Percentiles rank a stretch among this genome's conserved stretches.
phyloP scores from a whole-genome alignment of 1,140 invertebrate species.

The Coenobita brevimanus region DNA sequence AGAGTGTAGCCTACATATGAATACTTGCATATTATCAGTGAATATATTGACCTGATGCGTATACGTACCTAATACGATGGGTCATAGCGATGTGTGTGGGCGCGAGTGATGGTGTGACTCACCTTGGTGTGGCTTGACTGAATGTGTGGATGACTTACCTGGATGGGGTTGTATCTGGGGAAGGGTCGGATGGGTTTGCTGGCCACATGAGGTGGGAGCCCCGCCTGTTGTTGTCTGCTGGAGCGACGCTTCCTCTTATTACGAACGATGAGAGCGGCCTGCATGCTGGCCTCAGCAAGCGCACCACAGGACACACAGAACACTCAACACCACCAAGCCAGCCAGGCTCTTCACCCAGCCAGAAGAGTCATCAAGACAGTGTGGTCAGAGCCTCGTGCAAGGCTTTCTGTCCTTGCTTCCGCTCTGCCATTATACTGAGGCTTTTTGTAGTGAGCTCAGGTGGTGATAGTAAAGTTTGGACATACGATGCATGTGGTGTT shows the following conservation, averaged over 20 bases:
- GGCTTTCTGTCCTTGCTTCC: no score
- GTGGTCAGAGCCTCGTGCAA: no score
- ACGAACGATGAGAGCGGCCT: constrained; percentile 52
- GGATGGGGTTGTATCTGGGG: constrained; percentile 45
- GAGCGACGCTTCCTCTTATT: constrained; percentile 18
- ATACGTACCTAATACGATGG: no score
- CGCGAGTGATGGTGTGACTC: no score
- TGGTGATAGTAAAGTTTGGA: no score
- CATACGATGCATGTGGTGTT: not conserved
- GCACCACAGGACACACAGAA: constrained; percentile 26
- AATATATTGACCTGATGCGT: no score
- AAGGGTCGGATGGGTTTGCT: constrained; percentile 44
- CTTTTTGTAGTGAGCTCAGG: no score
- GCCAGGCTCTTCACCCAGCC: not conserved
- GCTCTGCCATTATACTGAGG: no score
- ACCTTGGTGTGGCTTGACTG: no score
- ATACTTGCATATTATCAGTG: no score
- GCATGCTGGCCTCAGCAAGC: constrained; percentile 41
- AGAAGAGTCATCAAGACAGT: not conserved
- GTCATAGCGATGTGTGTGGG: no score
- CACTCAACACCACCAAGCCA: constrained; percentile 28
- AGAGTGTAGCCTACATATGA: no score
- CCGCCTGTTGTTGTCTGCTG: not conserved
- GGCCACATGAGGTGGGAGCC: constrained; percentile 38
- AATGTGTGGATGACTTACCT: constrained; percentile 53